Conservation (phyloP, 1,140 invertebrate species). For the Neodiprion lecontei region DNA sequence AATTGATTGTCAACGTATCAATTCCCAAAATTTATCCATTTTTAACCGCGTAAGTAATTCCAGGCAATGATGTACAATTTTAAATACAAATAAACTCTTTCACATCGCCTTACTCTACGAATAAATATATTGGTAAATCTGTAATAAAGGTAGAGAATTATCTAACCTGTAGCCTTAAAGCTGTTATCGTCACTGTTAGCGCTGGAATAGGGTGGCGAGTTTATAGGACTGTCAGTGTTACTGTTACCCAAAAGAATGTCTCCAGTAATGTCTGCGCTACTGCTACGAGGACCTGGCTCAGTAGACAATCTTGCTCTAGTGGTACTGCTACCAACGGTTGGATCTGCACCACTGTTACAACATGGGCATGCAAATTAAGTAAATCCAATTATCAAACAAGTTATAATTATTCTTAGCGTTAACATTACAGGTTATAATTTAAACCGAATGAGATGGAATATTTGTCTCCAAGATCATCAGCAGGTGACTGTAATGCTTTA, state of each 20-base stretch:
- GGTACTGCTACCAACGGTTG: slow-evolving; percentile 31
- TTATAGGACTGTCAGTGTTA: slow-evolving; percentile 67
- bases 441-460: too few relatives aligned
- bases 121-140: too few relatives aligned
- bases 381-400: not conserved
- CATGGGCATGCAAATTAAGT: not conserved
- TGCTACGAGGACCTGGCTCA: slow-evolving; percentile 69
- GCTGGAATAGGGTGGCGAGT: slow-evolving; percentile 68
- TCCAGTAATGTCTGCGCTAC: slow-evolving; percentile 45
- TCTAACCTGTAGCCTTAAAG: slow-evolving; percentile 52
- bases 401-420: too few relatives aligned
- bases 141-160: slow-evolving; percentile 10
- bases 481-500: not conserved
- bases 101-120: too few relatives aligned
- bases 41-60: too few relatives aligned
- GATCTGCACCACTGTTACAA: slow-evolving; percentile 42
- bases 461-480: not conserved
- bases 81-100: too few relatives aligned
- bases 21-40: too few relatives aligned
- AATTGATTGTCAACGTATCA: too few relatives aligned
- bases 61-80: too few relatives aligned
- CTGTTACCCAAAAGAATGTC: slow-evolving; percentile 62
- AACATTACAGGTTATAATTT: too few relatives aligned
- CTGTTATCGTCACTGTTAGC: slow-evolving; percentile 68
- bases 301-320: slow-evolving; percentile 70